Evolutionary conservation across 2,888 invertebrate genomes (phyloP).

Genomic region (Rhopalosiphum nymphaeae): DNA sequence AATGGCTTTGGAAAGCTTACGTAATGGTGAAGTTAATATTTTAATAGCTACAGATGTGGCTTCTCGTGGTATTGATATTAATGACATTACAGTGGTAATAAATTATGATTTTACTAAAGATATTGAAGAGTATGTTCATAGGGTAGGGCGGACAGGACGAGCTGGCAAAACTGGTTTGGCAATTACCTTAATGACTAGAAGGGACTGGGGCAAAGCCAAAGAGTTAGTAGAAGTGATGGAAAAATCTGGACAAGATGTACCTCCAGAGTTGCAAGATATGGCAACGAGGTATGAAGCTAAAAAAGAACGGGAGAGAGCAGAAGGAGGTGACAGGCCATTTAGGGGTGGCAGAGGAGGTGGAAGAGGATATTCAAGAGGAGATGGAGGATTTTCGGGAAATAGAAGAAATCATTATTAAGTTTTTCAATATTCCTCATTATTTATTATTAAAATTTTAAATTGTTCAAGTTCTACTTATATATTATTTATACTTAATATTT

Average conservation of each 20-base stretch:
- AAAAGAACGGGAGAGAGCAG: constrained; percentile 75
- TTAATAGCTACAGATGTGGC: constrained; percentile 96
- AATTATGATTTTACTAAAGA: constrained; percentile 95
- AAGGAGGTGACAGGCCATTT: constrained; percentile 71
- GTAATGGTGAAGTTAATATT: constrained; percentile 82
- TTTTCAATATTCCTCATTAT: not conserved
- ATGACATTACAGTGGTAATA: constrained; percentile 84
- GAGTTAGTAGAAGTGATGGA: constrained; percentile 87
- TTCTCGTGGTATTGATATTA: constrained; percentile 92
- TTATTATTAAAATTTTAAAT: not conserved
- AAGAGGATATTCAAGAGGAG: constrained; percentile 69
- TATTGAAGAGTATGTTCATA: constrained; percentile 95
- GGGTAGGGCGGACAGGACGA: constrained; percentile 95
- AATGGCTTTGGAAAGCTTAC: constrained; percentile 84
- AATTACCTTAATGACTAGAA: constrained; percentile 83
- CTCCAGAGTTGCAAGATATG: constrained; percentile 82
- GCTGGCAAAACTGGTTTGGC: constrained; percentile 89
- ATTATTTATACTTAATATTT: constrained; percentile 24
- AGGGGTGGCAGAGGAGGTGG: constrained; percentile 70
- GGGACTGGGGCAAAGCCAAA: constrained; percentile 86
- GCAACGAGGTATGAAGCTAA: constrained; percentile 80
- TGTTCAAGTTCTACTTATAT: not conserved
- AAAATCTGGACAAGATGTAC: constrained; percentile 87
- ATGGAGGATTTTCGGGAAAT: constrained; percentile 66
- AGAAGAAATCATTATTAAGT: constrained; percentile 44